Evolutionary conservation across 2,888 invertebrate species (phyloP), one percentile per base, ranked within the genome.

Genomic region (Drosophila stalkeri): DNA sequence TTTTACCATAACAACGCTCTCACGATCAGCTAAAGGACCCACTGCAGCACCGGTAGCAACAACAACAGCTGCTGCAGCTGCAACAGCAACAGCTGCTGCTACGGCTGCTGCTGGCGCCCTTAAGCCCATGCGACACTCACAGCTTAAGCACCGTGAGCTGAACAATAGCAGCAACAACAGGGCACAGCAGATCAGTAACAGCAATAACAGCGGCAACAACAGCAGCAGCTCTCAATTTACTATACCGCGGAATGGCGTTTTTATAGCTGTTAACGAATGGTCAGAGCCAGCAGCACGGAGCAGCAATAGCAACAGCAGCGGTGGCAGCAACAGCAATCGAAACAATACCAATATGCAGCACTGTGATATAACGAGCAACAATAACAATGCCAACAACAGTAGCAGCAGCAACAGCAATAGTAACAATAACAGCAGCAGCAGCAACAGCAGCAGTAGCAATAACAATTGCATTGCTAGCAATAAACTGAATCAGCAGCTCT

Each of bases 231-330:
- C 82, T 55, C 89, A 91, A 66, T 91, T 91, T 64, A 92, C 91
- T 67, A 89, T 93, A 75, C 92, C 91, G 51, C 90, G 92, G 14
- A 94, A 94, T 56, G 94, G 95, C 33, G 94, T 95, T 14, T 94
- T 95, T 93, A 95, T 95, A 76, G 95, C 95, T 1, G 95, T 95
- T 2, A 95, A 95, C n/a, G 95, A 95, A 82, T 95, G 95, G 95
- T 76, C 87, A n/a, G 88, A 86, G 75, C 82, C 86, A 9, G 57
- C 72, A 67, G 70, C 52, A 16, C 62, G 54, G 65, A 56, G n/a
- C 64, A 67, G 59, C 71, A 60, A 67, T 72, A 72, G 63, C 74
- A 75, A 66, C 64, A 66, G 37, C 72, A 75, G 54, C 69, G 31
- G 31, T 64, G 55, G 52, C 70, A 61, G 63, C 72, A 74, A 60